These are phyloP conservation scores for Forbesichthys agassizii DNA, from an alignment of 2,113 vertebrate species.

Conservation along the genomic window DNA sequence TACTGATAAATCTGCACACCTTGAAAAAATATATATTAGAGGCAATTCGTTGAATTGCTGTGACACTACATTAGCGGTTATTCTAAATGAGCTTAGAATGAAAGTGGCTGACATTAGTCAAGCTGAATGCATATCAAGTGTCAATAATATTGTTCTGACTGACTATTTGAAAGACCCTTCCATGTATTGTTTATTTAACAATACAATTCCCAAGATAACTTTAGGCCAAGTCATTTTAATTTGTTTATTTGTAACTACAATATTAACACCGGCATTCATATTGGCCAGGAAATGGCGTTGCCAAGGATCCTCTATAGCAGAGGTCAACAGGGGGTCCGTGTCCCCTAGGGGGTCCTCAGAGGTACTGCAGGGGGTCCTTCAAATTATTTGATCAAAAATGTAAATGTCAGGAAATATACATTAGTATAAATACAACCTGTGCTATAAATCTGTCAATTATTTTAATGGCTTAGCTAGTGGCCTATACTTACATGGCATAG, in stretches of 20 bases:
- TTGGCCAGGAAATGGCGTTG: slow-evolving; percentile 42
- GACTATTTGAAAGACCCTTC: slow-evolving; percentile 44
- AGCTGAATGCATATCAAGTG: slow-evolving; percentile 56
- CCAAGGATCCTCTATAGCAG: slow-evolving; percentile 31
- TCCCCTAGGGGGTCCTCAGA: too few species aligned
- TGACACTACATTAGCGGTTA: slow-evolving; percentile 70
- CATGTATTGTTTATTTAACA: slow-evolving; percentile 41
- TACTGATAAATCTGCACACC: slow-evolving; percentile 37
- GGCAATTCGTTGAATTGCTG: slow-evolving; percentile 82
- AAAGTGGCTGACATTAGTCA: slow-evolving; percentile 65
- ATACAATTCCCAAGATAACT: slow-evolving; percentile 24
- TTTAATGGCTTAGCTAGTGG: too few species aligned
- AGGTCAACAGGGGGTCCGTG: too few species aligned
- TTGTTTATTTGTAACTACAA: slow-evolving; percentile 44
- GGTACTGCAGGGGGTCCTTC: too few species aligned
- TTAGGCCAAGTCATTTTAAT: slow-evolving; percentile 47
- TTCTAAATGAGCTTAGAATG: slow-evolving; percentile 44
- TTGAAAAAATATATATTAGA: slow-evolving; percentile 62
- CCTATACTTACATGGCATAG: too few species aligned
- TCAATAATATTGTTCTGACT: slow-evolving; percentile 13
- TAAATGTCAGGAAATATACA: too few species aligned
- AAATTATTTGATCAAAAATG: too few species aligned
- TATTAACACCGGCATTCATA: slow-evolving; percentile 29
- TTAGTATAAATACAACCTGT: too few species aligned
- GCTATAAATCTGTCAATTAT: too few species aligned